These are phyloP conservation scores for Temnothorax unifasciatus DNA, from an alignment of 2,888 invertebrate species.

Conservation along the genomic window DNA sequence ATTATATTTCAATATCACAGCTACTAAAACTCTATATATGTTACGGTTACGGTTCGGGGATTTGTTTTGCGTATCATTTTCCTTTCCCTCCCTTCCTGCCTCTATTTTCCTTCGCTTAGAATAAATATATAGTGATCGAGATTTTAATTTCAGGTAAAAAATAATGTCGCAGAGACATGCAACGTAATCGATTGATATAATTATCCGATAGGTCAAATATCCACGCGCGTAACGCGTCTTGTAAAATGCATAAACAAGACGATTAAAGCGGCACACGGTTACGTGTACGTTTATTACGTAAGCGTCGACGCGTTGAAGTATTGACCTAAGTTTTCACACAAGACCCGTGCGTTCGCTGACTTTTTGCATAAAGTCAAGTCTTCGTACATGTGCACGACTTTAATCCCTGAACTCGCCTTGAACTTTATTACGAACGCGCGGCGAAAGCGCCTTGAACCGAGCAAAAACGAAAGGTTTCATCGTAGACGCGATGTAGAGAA, in stretches of 20 bases:
- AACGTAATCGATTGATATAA: slow-evolving; percentile 35
- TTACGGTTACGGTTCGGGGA: not conserved
- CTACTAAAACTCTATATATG: not conserved
- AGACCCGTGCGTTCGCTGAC: slow-evolving; percentile 22
- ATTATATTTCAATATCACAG: slow-evolving; percentile 53
- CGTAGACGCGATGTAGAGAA: slow-evolving; percentile 18
- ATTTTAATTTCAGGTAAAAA: slow-evolving; percentile 19
- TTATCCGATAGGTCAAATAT: slow-evolving; percentile 38
- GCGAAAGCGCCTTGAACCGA: slow-evolving; percentile 55
- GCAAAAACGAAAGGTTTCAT: slow-evolving; percentile 59
- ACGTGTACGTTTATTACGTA: slow-evolving; percentile 35
- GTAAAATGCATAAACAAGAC: slow-evolving; percentile 21
- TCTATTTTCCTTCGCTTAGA: not conserved
- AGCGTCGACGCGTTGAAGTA: slow-evolving; percentile 45
- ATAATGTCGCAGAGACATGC: not conserved
- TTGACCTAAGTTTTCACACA: slow-evolving; percentile 46
- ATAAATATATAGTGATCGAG: not conserved
- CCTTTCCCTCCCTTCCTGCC: not conserved
- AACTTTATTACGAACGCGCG: slow-evolving; percentile 61
- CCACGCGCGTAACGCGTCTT: slow-evolving; percentile 3
- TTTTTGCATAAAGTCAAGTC: slow-evolving; percentile 49
- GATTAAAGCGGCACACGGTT: slow-evolving; percentile 19
- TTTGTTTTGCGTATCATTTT: not conserved
- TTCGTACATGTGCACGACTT: slow-evolving; percentile 52
- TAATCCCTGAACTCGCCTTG: slow-evolving; percentile 64